Evolutionary conservation across 1,140 invertebrate species (phyloP).

Genomic region (Drosophila sproati): DNA sequence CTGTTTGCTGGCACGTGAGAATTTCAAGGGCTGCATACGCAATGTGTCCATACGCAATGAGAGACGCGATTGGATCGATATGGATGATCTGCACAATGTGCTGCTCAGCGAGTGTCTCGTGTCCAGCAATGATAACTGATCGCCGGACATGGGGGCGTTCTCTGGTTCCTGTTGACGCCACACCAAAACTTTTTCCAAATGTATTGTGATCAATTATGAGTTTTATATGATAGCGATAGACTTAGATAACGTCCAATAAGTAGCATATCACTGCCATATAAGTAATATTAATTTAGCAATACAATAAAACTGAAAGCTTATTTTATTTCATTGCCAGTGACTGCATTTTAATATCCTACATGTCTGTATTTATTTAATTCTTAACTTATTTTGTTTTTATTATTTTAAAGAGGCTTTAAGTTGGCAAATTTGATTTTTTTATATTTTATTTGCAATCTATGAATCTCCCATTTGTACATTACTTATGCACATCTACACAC

Average conservation of each 20-base stretch:
- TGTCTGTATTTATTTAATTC: slow-evolving; percentile 45
- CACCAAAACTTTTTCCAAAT: slow-evolving; percentile 81
- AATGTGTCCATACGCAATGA: slow-evolving; percentile 91
- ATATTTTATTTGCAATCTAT: slow-evolving; percentile 22
- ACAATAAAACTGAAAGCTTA: slow-evolving; percentile 10
- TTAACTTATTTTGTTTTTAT: slow-evolving; percentile 57
- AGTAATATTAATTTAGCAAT: slow-evolving; percentile 47
- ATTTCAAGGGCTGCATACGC: slow-evolving; percentile 96
- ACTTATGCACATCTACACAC: slow-evolving; percentile 10
- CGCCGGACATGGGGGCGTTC: slow-evolving; percentile 7
- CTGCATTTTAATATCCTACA: slow-evolving; percentile 60
- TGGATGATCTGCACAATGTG: slow-evolving; percentile 92
- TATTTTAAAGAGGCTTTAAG: slow-evolving; percentile 72
- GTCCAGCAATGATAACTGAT: slow-evolving; percentile 65
- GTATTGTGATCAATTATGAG: slow-evolving; percentile 78
- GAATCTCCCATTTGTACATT: slow-evolving; percentile 48
- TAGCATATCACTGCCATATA: slow-evolving; percentile 75
- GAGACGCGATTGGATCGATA: slow-evolving; percentile 92
- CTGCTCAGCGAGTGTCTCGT: slow-evolving; percentile 91
- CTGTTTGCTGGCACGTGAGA: slow-evolving; percentile 89
- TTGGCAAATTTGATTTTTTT: slow-evolving; percentile 61
- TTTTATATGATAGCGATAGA: slow-evolving; percentile 59
- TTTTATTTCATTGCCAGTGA: slow-evolving; percentile 61
- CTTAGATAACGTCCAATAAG: slow-evolving; percentile 37
- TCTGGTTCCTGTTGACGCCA: slow-evolving; percentile 71